phyloP scores from a whole-genome alignment of 2,888 invertebrate genomes.

The Aleiodes testaceus region DNA sequence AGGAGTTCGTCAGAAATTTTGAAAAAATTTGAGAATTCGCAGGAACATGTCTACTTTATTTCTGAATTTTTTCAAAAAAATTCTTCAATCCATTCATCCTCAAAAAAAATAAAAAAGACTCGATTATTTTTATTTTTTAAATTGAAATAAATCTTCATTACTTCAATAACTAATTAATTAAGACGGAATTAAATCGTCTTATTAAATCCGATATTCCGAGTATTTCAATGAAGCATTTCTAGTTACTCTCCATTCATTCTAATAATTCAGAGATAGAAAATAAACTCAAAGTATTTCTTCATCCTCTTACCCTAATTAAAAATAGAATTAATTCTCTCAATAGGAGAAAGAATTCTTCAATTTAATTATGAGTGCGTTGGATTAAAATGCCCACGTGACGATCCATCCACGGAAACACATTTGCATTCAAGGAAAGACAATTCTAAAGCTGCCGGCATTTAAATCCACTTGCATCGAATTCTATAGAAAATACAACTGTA shows the following conservation, averaged over 20 bases:
- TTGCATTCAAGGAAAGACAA: conserved; percentile 18
- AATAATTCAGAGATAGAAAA: background rate
- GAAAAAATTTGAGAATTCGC: background rate
- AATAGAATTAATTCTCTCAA: background rate
- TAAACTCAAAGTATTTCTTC: background rate
- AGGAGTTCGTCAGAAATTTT: too few relatives aligned
- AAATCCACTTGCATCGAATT: background rate
- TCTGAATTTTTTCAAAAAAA: background rate
- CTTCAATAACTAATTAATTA: too few relatives aligned
- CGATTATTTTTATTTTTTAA: too few relatives aligned
- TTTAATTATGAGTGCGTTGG: background rate
- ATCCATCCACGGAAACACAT: conserved; percentile 6
- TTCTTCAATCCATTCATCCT: background rate
- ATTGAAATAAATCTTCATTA: too few relatives aligned
- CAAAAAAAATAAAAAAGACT: too few relatives aligned
- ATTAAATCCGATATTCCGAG: too few relatives aligned
- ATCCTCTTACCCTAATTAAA: too few relatives aligned
- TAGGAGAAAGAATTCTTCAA: background rate
- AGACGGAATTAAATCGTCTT: too few relatives aligned
- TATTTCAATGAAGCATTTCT: too few relatives aligned
- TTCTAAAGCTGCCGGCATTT: background rate
- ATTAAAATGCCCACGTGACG: background rate
- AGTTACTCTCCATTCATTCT: too few relatives aligned
- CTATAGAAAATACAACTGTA: conserved; percentile 7
- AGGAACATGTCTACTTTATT: too few relatives aligned